These are phyloP conservation scores for Apis laboriosa DNA, from an alignment of 1,140 invertebrate genomes.

Conservation along the genomic window DNA sequence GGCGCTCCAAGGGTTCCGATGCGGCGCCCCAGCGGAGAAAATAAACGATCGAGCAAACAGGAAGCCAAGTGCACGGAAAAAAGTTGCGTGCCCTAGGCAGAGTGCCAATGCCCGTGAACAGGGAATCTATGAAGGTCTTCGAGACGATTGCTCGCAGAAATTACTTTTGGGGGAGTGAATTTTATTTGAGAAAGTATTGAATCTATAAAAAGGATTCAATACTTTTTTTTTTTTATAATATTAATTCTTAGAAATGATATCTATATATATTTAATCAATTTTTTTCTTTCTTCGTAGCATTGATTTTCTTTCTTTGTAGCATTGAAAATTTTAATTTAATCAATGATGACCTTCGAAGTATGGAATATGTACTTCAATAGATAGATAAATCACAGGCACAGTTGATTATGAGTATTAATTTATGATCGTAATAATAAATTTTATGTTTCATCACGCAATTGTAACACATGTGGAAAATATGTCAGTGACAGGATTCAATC, in stretches of 20 bases:
- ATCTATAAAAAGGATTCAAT: background rate
- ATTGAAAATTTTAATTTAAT: no score
- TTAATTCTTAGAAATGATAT: no score
- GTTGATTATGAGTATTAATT: no score
- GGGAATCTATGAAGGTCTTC: conserved; percentile 15
- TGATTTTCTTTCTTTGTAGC: background rate
- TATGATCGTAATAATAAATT: background rate
- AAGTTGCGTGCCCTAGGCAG: conserved; percentile 33
- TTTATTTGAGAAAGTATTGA: background rate
- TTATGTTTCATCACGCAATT: conserved; percentile 7
- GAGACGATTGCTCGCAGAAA: conserved; percentile 11
- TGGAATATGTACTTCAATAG: no score
- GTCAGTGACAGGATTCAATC: conserved; percentile 14
- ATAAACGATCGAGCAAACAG: conserved; percentile 53
- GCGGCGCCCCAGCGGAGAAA: conserved; percentile 39
- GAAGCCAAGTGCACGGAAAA: conserved; percentile 38
- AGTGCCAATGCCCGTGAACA: conserved; percentile 28
- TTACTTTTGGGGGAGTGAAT: background rate
- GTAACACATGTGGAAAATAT: conserved; percentile 9
- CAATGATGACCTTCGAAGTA: no score
- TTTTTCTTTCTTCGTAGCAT: background rate
- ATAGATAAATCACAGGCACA: no score
- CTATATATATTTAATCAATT: background rate
- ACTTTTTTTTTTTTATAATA: no score
- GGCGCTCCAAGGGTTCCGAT: conserved; percentile 28